Percentiles rank a stretch among this genome's conserved stretches.
Evolutionary conservation across 2,888 invertebrate genomes (phyloP).

Genomic region (Sminthurinus aureus): DNA sequence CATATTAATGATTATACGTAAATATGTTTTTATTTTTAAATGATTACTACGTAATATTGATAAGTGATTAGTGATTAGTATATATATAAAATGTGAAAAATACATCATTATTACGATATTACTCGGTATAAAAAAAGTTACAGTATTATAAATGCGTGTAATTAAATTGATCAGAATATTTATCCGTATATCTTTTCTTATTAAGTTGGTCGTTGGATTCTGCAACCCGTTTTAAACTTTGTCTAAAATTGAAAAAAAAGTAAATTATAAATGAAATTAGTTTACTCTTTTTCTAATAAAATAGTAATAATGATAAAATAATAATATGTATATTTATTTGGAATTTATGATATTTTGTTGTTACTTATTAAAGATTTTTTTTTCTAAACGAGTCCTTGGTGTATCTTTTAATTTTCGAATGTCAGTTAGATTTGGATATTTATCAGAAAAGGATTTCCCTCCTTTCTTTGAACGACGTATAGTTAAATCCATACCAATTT

Average conservation of each 20-base stretch:
- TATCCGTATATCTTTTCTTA: constrained; percentile 64
- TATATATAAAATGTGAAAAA: no score
- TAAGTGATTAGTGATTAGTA: no score
- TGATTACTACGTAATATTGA: no score
- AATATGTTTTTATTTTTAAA: no score
- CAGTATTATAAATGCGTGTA: no score
- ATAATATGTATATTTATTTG: no score
- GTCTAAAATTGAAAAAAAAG: constrained; percentile 61
- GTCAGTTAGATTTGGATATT: constrained; percentile 65
- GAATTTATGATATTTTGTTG: constrained; percentile 24
- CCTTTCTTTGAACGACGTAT: constrained; percentile 61
- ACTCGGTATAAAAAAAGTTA: no score
- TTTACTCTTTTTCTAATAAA: neutral
- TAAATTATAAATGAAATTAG: constrained; percentile 10
- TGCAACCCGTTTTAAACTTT: constrained; percentile 65
- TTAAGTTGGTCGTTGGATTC: constrained; percentile 64
- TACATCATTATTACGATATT: no score
- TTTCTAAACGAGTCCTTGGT: constrained; percentile 64
- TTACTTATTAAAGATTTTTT: constrained; percentile 66
- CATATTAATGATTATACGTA: no score
- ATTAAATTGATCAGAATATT: constrained; percentile 68
- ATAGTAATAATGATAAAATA: no score
- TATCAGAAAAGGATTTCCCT: constrained; percentile 57
- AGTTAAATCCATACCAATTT: constrained; percentile 67
- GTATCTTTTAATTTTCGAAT: constrained; percentile 64